Evolutionary conservation across 2,888 invertebrate genomes (phyloP).

Genomic region (Deroplatys truncata): DNA sequence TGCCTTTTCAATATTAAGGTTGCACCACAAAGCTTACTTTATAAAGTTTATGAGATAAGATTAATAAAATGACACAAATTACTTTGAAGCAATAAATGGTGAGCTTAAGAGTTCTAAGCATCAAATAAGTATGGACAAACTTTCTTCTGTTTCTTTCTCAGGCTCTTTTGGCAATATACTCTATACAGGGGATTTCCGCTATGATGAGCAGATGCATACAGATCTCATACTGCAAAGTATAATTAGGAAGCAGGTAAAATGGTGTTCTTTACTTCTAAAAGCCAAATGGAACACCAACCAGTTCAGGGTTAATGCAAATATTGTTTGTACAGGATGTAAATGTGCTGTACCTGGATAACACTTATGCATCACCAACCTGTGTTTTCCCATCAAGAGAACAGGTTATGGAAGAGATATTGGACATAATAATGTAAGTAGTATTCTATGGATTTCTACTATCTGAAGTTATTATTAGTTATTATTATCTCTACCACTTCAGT

Average conservation of each 20-base stretch:
- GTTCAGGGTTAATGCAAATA: background rate
- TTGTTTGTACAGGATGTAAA: background rate
- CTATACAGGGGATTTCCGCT: conserved; percentile 15
- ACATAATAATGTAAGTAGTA: conserved; percentile 8
- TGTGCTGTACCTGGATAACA: conserved; percentile 8
- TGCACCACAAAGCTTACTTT: too few species aligned
- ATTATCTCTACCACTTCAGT: too few species aligned
- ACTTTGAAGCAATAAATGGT: too few species aligned
- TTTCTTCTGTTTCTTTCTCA: background rate
- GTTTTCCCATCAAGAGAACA: background rate
- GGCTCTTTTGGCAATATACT: conserved; percentile 11
- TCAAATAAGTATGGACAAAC: too few species aligned
- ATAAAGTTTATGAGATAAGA: too few species aligned
- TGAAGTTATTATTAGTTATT: too few species aligned
- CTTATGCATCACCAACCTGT: conserved; percentile 10
- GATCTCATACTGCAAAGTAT: background rate
- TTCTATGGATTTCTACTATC: too few species aligned
- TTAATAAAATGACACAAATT: too few species aligned
- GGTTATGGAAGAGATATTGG: background rate
- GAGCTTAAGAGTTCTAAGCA: too few species aligned
- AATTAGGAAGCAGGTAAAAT: background rate
- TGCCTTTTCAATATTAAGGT: too few species aligned
- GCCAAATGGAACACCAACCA: background rate
- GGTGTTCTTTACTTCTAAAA: background rate
- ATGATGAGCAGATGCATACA: background rate